Evolutionary conservation across 2,888 invertebrate genomes (phyloP).

Genomic region (Polydrusus pterygomalis): DNA sequence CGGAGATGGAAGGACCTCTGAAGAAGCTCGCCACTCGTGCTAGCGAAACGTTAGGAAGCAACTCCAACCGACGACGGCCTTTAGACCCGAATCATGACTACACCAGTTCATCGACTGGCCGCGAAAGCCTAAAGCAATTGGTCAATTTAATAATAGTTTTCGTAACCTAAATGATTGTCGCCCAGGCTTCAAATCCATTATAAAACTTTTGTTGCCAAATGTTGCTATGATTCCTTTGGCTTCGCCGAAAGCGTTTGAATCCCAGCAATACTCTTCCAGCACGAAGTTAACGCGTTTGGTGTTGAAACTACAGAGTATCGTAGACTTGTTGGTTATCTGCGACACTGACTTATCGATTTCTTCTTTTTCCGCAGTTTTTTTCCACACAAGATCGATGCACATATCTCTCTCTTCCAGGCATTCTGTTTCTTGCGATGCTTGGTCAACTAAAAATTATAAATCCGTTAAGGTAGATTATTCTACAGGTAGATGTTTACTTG

Average conservation of each 20-base stretch:
- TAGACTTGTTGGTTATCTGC: neutral
- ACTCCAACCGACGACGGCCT: too few species aligned
- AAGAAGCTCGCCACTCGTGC: too few species aligned
- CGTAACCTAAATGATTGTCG: constrained; percentile 54
- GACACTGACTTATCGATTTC: neutral
- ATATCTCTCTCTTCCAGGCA: constrained; percentile 26
- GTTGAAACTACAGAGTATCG: neutral
- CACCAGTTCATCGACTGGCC: too few species aligned
- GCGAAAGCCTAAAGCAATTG: too few species aligned
- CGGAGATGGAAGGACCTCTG: too few species aligned
- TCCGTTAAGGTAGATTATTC: too few species aligned
- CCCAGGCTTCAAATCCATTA: constrained; percentile 63
- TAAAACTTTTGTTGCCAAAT: constrained; percentile 61
- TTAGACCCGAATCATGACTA: too few species aligned
- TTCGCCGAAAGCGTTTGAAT: constrained; percentile 58
- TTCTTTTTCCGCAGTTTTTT: constrained; percentile 21
- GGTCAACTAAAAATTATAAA: too few species aligned
- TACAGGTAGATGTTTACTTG: too few species aligned
- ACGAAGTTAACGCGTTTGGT: constrained; percentile 33
- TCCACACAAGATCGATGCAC: constrained; percentile 39
- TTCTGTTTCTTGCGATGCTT: neutral
- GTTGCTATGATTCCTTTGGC: constrained; percentile 61
- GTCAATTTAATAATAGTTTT: too few species aligned
- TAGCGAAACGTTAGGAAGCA: too few species aligned
- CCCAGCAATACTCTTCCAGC: constrained; percentile 66